These are phyloP conservation scores for Mimas tiliae DNA, from an alignment of 2,888 invertebrate genomes.

Conservation along the genomic window DNA sequence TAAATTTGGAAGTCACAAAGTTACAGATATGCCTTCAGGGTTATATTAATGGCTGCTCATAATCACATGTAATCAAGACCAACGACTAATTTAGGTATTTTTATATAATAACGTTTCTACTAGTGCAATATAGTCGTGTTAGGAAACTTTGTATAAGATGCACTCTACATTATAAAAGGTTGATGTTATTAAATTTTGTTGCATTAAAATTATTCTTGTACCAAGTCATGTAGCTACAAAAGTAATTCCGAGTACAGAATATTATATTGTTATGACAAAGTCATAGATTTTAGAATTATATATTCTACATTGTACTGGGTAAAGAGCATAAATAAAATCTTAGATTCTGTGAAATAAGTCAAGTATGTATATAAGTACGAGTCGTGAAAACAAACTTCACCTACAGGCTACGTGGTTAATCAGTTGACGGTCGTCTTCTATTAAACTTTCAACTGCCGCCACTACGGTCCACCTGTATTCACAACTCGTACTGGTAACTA, in stretches of 20 bases:
- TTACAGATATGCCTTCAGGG: constrained; percentile 90
- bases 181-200: background rate
- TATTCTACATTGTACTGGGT: too few species aligned
- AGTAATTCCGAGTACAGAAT: background rate
- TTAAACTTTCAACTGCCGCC: too few species aligned
- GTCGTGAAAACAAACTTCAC: too few species aligned
- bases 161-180: background rate
- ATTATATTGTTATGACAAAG: too few species aligned
- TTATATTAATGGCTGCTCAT: constrained; percentile 81
- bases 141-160: constrained; percentile 36
- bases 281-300: too few species aligned
- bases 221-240: background rate
- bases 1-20: constrained; percentile 83
- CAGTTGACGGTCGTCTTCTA: too few species aligned
- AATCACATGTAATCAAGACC: constrained; percentile 65
- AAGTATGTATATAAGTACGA: too few species aligned
- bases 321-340: too few species aligned
- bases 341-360: too few species aligned
- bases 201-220: background rate
- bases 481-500: too few species aligned
- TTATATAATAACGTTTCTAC: constrained; percentile 67
- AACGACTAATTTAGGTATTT: constrained; percentile 79
- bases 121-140: constrained; percentile 78
- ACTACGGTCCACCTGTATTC: too few species aligned
- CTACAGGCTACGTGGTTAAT: too few species aligned